Evolutionary conservation across 2,888 invertebrate genomes (phyloP), one percentile per base, ranked within the genome.

Genomic region (Melanostoma scalare): DNA sequence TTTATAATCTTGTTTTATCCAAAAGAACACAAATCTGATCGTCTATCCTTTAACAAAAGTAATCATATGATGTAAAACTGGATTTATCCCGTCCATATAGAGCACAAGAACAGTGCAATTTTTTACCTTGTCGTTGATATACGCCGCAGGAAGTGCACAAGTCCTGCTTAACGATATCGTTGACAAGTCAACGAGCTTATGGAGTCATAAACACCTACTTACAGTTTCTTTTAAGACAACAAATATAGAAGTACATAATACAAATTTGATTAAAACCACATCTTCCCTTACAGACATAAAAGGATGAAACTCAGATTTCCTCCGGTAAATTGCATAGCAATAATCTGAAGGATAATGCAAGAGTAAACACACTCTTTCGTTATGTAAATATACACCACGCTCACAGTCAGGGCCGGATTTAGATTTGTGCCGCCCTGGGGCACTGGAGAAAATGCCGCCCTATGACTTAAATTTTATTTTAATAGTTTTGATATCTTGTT

Each of bases 161-260:
- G 69, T 67, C 55, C 36, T 48, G 31, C 68, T 68, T 58, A 78
- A 68, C 36, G 73, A 60, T 78, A 78, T 69, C 82, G 68, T 74
- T 82, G 78, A 65, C 73, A 74, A 69, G 73, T 78, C 78, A 78
- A 82, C 82, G 69, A 69, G 82, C 78, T 82, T 69, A 73, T 58
- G 33, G 20, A 78, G 56, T 58, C 73, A 69, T 78, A 82, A 73
- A 77, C 81, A 82, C 81, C 73, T 53, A 74, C 78, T 74, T 69
- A 69, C 33, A n/a, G 20, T 20, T 20, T 20, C 20, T 20, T 20
- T 1, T 20, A 56, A 31, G 33, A 44, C 2, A 56, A 63, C 56
- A 52, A 20, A 46, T 2, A 38, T 36, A 44, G 5, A 36, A 36
- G 42, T 46, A 42, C 9, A 2, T 46, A 30, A 63, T 55, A 58